Conservation (phyloP, 2,113 vertebrate genomes). For the Euleptes europaea region DNA sequence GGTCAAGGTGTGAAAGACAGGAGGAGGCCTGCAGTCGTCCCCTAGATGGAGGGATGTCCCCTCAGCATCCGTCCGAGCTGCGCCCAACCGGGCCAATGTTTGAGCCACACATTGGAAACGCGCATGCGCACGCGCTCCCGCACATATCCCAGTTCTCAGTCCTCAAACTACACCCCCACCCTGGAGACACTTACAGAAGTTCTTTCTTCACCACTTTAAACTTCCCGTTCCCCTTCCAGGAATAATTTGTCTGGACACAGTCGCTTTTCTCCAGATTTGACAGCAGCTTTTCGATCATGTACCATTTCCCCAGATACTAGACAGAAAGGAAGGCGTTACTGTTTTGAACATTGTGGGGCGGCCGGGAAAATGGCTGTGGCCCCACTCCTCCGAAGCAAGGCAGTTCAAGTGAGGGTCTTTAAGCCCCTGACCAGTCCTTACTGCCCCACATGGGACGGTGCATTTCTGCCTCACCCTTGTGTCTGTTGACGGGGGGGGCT, state of each 20-base stretch:
- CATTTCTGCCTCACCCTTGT: background rate
- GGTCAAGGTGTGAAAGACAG: too few relatives aligned
- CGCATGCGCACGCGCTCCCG: too few relatives aligned
- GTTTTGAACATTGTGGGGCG: background rate
- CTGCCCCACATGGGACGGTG: too few relatives aligned
- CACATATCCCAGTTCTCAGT: background rate
- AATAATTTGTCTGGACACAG: conserved; percentile 81
- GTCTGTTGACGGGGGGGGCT: background rate
- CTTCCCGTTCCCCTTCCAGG: conserved; percentile 74
- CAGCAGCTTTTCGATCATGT: conserved; percentile 83
- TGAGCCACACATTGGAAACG: too few relatives aligned
- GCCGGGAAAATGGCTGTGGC: rapidly evolving
- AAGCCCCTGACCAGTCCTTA: too few relatives aligned
- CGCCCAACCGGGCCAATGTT: too few relatives aligned
- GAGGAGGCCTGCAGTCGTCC: too few relatives aligned
- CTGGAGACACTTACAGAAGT: conserved; percentile 62
- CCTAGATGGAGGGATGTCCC: too few relatives aligned
- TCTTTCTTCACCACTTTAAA: conserved; percentile 82
- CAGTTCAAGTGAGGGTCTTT: too few relatives aligned
- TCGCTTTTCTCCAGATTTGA: conserved; percentile 78
- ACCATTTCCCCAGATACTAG: conserved; percentile 86
- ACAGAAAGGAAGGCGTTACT: conserved; percentile 37
- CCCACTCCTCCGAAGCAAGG: too few relatives aligned
- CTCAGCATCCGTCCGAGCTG: too few relatives aligned
- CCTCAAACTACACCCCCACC: rapidly evolving